These are phyloP conservation scores for Gibbula magus DNA, from an alignment of 2,888 invertebrate species.

Conservation along the genomic window DNA sequence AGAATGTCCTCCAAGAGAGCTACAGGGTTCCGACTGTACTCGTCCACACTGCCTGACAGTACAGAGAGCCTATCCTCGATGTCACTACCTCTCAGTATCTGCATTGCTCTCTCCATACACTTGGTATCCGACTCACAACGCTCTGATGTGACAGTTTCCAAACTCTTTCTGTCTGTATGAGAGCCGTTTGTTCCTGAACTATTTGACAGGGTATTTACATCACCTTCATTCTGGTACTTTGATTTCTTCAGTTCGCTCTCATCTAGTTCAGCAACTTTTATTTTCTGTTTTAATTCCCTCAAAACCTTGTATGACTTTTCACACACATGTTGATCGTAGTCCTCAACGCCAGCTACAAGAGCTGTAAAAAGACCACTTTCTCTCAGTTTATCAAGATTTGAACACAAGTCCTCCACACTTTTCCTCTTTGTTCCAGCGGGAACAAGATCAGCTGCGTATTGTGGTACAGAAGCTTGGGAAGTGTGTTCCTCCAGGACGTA, in stretches of 20 bases:
- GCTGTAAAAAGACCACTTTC: conserved; percentile 28
- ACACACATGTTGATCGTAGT: conserved; percentile 45
- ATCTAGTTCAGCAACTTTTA: neutral
- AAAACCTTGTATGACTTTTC: conserved; percentile 38
- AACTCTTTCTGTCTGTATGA: neutral
- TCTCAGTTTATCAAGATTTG: neutral
- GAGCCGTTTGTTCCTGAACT: neutral
- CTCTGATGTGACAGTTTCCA: neutral
- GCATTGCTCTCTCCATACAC: neutral
- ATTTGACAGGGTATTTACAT: neutral
- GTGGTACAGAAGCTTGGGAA: neutral
- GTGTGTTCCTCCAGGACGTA: conserved; percentile 24
- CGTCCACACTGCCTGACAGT: conserved; percentile 35
- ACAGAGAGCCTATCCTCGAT: conserved; percentile 18
- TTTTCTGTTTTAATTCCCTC: neutral
- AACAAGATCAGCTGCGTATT: conserved; percentile 19
- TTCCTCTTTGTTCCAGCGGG: neutral
- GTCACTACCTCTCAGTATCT: conserved; percentile 7
- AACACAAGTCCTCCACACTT: neutral
- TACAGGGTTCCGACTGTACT: conserved; percentile 41
- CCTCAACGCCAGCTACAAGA: conserved; percentile 30
- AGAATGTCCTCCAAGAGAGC: conserved; percentile 51
- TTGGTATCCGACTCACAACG: neutral
- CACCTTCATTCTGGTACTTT: neutral
- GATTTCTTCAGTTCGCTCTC: neutral